Percentiles rank a stretch among this genome's conserved stretches.
phyloP scores from a whole-genome alignment of 1,140 invertebrate genomes.

The Babylonia areolata region DNA sequence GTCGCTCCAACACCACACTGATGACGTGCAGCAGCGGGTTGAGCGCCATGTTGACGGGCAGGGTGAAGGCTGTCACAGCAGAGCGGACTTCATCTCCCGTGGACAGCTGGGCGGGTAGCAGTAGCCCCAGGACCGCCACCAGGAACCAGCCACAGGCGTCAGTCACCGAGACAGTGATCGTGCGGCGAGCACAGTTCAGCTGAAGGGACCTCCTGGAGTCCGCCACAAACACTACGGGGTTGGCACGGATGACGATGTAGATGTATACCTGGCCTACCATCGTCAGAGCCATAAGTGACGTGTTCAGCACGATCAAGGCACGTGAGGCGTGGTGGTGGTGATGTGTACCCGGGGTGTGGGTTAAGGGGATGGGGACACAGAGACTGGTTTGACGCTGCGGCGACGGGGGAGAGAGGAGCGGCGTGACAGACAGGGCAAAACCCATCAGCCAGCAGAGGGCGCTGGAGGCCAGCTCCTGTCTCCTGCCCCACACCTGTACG shows the following conservation, averaged over 20 bases:
- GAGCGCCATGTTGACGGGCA: not conserved
- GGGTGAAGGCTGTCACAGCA: not conserved
- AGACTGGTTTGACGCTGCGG: not conserved
- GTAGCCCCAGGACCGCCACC: not conserved
- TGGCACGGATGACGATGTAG: not conserved
- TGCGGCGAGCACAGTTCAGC: not conserved
- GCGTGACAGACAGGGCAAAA: not conserved
- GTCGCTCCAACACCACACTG: not conserved
- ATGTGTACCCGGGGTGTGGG: not conserved
- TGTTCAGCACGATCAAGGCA: not conserved
- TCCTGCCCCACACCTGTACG: not conserved
- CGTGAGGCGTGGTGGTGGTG: not conserved
- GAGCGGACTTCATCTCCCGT: not conserved
- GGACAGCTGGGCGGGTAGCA: not conserved
- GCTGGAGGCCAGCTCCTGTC: conserved; percentile 47
- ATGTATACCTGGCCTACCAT: not conserved
- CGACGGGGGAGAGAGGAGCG: not conserved
- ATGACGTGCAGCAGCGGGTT: not conserved
- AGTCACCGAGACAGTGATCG: not conserved
- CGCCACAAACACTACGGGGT: not conserved
- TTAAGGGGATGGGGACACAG: not conserved
- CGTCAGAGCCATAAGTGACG: not conserved
- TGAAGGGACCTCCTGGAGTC: not conserved
- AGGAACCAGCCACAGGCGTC: not conserved
- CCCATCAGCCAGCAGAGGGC: conserved; percentile 38